Base-by-base conservation (phyloP, 2,113 vertebrate species). In the Chaetodon trifascialis region DNA sequence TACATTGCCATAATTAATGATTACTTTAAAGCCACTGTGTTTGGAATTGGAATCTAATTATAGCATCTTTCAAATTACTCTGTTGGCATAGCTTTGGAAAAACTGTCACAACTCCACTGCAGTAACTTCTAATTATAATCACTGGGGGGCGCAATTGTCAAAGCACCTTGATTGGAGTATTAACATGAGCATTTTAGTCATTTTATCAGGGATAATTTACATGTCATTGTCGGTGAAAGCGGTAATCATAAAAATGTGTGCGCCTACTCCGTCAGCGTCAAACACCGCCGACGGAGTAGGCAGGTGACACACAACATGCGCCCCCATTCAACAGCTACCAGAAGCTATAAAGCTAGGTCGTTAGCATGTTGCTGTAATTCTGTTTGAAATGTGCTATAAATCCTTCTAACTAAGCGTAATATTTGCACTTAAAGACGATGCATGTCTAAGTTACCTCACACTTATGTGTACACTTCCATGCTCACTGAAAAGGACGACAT, bases 401-500 rank as follows among this genome's bases (percentile, higher is more conserved):
- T 46, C 11, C 16, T 11, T 3, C 0, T 3, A 4, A n/a, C 19
- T 19, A 16, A 36, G 9, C 5, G 3, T 4, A 8, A 14, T 2
- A 9, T n/a, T 21, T 17, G 2, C 21, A 14, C 17, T 14, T 4
- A n/a, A 76, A 46, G 0, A 7, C 7, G 3, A 0, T 0, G 4
- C 0, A 34, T 7, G 15, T n/a, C 1, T 47, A 7, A 25, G 34
- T 79, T 84, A 89, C 84, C 80, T 88, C 46, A 42, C 0, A 55
- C 5, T 6, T 40, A 11, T 0, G 49, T n/a, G 11, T 0, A 17
- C 3, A 0, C 23, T 11, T 49, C 54, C 10, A 8, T 59, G 23
- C 3, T 52, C 3, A 12, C 3, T 15, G 8, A 51, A 58, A 51
- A 11, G 1, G 1, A 11, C 4, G 23, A 0, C 58, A 75, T 56